These are phyloP conservation scores for Nemotelus pantherinus DNA, from an alignment of 2,888 invertebrate species.

Conservation along the genomic window DNA sequence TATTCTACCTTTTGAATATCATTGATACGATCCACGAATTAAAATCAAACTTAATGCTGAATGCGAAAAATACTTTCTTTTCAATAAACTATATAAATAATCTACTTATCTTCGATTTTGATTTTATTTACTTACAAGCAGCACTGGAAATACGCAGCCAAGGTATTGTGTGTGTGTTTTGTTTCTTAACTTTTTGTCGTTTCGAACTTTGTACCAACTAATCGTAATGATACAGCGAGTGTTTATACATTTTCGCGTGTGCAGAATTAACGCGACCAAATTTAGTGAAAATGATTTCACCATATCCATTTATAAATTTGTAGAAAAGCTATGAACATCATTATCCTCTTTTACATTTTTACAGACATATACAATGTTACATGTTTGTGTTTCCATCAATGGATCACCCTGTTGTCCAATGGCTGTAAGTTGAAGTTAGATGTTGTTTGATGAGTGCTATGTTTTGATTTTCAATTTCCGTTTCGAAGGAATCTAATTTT, in stretches of 20 bases:
- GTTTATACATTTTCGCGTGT: not conserved
- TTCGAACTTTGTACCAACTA: not conserved
- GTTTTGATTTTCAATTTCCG: constrained; percentile 2
- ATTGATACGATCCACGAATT: too few relatives aligned
- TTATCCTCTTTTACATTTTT: constrained; percentile 56
- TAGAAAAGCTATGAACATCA: not conserved
- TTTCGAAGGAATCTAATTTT: not conserved
- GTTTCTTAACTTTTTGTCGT: constrained; percentile 5
- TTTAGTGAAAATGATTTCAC: too few relatives aligned
- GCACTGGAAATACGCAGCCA: constrained; percentile 65
- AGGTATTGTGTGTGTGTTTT: constrained; percentile 56
- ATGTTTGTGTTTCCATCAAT: constrained; percentile 87
- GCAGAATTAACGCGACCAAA: too few relatives aligned
- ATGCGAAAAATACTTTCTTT: too few relatives aligned
- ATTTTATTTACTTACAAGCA: constrained; percentile 55
- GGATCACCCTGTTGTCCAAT: constrained; percentile 86
- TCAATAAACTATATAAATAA: not conserved
- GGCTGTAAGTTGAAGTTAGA: constrained; percentile 69
- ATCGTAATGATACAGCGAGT: not conserved
- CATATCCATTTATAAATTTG: too few relatives aligned
- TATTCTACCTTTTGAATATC: too few relatives aligned
- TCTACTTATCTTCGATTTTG: constrained; percentile 9
- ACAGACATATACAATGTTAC: constrained; percentile 91
- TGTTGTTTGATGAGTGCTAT: constrained; percentile 25
- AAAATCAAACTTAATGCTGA: too few relatives aligned